phyloP scores from a whole-genome alignment of 2,113 vertebrate species.

The Nycticebus coucang region DNA sequence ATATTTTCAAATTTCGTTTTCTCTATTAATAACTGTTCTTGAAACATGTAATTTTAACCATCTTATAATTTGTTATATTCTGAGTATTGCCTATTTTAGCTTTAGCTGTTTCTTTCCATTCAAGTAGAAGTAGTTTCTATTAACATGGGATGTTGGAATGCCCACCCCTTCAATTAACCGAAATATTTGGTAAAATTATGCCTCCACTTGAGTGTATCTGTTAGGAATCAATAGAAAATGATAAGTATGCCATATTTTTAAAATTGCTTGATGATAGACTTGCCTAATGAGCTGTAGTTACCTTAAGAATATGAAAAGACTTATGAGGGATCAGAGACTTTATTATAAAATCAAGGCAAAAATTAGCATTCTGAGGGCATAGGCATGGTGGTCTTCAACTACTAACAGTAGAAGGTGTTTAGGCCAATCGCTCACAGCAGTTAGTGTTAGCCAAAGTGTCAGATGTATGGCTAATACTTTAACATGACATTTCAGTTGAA shows the following conservation, averaged over 20 bases:
- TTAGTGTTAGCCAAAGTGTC: conserved; percentile 8
- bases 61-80: conserved; percentile 36
- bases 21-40: neutral
- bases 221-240: conserved; percentile 54
- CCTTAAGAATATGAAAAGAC: conserved; percentile 25
- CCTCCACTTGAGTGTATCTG: conserved; percentile 38
- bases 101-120: conserved; percentile 33
- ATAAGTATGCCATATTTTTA: conserved; percentile 57
- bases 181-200: conserved; percentile 48
- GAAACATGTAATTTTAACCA: conserved; percentile 30
- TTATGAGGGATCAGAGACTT: neutral
- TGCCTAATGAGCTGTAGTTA: neutral
- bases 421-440: neutral
- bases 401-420: neutral
- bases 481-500: neutral
- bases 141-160: conserved; percentile 8
- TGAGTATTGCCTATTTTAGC: conserved; percentile 50
- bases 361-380: conserved; percentile 36
- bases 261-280: conserved; percentile 59
- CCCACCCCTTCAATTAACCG: conserved; percentile 10
- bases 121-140: conserved; percentile 48
- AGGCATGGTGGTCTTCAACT: neutral
- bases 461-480: neutral
- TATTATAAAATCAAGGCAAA: conserved; percentile 31
- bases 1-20: conserved; percentile 29